Evolutionary conservation across 2,113 vertebrate species (phyloP).

Genomic region (Propithecus coquereli): DNA sequence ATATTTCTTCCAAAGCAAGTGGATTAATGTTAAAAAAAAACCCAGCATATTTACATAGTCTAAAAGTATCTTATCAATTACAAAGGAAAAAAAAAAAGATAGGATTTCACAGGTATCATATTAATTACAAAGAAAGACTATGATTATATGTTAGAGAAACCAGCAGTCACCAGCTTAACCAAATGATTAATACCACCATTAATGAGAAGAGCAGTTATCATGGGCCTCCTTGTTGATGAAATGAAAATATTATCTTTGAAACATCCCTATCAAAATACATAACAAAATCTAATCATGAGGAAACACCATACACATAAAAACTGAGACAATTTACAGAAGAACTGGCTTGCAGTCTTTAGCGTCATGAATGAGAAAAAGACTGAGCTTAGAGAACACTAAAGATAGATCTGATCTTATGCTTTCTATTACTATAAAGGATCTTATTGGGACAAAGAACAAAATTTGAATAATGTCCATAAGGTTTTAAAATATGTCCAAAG

Average conservation of each 20-base stretch:
- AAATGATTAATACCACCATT: background rate
- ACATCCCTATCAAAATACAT: background rate
- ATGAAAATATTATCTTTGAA: background rate
- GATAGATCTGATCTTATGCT: background rate
- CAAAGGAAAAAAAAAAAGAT: background rate
- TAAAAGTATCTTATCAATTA: background rate
- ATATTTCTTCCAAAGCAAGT: background rate
- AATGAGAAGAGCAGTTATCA: background rate
- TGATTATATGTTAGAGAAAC: background rate
- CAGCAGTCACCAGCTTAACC: background rate
- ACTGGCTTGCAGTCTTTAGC: background rate
- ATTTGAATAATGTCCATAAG: background rate
- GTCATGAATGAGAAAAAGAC: background rate
- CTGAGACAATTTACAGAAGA: background rate
- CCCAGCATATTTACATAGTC: background rate
- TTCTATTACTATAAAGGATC: background rate
- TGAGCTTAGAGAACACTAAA: background rate
- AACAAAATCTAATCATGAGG: background rate
- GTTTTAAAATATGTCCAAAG: background rate
- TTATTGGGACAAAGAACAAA: background rate
- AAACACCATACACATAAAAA: background rate
- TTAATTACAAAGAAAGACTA: background rate
- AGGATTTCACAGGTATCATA: background rate
- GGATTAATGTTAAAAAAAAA: background rate
- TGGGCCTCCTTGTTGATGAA: background rate